These are phyloP conservation scores for Psilopsiagon aymara DNA, from an alignment of 2,113 vertebrate genomes.

Conservation along the genomic window DNA sequence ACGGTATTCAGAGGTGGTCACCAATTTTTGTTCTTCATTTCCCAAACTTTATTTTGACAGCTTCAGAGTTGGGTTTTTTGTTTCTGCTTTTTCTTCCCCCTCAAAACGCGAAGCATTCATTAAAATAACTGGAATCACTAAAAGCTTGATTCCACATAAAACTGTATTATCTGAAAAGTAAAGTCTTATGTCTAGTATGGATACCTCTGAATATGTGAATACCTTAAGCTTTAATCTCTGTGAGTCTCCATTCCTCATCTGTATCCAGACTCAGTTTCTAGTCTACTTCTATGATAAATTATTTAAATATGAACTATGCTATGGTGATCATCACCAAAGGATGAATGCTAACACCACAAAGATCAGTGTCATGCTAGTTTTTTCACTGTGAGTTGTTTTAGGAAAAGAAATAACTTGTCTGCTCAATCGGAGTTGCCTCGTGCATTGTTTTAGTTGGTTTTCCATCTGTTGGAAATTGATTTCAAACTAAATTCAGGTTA, in stretches of 20 bases:
- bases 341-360: not conserved
- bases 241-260: not conserved
- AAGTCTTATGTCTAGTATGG: not conserved
- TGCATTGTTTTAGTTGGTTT: not conserved
- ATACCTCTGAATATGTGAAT: not conserved
- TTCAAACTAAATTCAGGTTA: not conserved
- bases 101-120: not conserved
- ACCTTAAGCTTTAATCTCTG: not conserved
- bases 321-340: not conserved
- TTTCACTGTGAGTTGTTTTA: not conserved
- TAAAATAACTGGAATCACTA: not conserved
- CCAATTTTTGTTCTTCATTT: slow-evolving; percentile 15
- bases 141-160: not conserved
- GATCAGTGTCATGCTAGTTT: not conserved
- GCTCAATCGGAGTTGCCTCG: not conserved
- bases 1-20: not conserved
- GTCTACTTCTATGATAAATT: not conserved
- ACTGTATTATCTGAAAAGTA: not conserved
- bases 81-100: not conserved
- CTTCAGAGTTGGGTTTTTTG: not conserved
- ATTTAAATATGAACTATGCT: not conserved
- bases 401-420: not conserved
- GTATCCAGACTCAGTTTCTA: not conserved
- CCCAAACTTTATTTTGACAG: not conserved
- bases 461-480: not conserved